Percentiles rank a stretch among this genome's conserved stretches.
phyloP scores from a whole-genome alignment of 2,113 vertebrate genomes.

The Symphodus melops region DNA sequence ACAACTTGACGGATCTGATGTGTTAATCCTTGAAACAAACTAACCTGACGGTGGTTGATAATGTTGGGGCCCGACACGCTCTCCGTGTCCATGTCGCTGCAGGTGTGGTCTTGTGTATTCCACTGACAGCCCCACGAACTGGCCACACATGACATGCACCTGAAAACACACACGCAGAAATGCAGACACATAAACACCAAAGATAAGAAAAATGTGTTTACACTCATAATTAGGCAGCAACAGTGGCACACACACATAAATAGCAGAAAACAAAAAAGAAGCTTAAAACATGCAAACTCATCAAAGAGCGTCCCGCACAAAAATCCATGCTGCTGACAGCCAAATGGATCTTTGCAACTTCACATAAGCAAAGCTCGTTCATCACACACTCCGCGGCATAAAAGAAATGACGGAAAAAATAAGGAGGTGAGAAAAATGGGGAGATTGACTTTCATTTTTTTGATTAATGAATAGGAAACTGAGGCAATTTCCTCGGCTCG shows the following conservation, averaged over 20 bases:
- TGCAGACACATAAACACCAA: slow-evolving; percentile 43
- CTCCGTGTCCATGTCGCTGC: slow-evolving; percentile 85
- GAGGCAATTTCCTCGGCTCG: slow-evolving; percentile 82
- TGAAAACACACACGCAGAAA: slow-evolving; percentile 59
- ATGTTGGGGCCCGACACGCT: slow-evolving; percentile 66
- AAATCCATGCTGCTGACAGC: slow-evolving; percentile 76
- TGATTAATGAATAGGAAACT: slow-evolving; percentile 85
- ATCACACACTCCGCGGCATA: slow-evolving; percentile 74
- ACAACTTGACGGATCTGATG: background rate
- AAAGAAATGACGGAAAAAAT: slow-evolving; percentile 56
- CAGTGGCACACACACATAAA: slow-evolving; percentile 55
- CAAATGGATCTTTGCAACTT: slow-evolving; percentile 78
- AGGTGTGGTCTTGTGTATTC: slow-evolving; percentile 86
- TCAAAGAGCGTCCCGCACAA: slow-evolving; percentile 61
- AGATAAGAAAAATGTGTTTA: slow-evolving; percentile 27
- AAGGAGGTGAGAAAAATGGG: slow-evolving; percentile 24
- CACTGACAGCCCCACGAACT: slow-evolving; percentile 94
- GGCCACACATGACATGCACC: slow-evolving; percentile 92
- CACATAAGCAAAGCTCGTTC: slow-evolving; percentile 81
- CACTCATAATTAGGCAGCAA: slow-evolving; percentile 11
- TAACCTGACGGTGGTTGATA: slow-evolving; percentile 89
- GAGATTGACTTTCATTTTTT: slow-evolving; percentile 80
- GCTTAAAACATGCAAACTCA: slow-evolving; percentile 74
- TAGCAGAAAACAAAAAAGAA: slow-evolving; percentile 42
- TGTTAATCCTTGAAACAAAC: slow-evolving; percentile 13